Evolutionary conservation across 2,797 vertebrate species (phyloP).

Genomic region (Sparus aurata): DNA sequence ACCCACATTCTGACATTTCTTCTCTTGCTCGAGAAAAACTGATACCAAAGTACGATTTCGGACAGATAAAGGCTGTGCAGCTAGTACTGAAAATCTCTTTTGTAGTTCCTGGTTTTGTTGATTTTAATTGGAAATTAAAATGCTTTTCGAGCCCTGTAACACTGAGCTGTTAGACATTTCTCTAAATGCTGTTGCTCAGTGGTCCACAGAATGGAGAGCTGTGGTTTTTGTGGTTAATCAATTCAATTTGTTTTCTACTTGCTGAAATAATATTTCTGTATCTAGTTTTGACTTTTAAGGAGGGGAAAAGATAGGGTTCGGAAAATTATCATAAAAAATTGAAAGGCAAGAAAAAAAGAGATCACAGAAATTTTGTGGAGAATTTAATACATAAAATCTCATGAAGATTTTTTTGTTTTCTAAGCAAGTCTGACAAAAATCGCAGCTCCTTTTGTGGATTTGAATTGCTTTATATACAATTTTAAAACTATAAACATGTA

Average conservation of each 20-base stretch:
- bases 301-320: not conserved
- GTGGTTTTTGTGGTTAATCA: not conserved
- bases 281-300: not conserved
- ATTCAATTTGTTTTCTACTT: not conserved
- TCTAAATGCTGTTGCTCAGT: not conserved
- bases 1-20: not conserved
- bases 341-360: not conserved
- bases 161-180: not conserved
- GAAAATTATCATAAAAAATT: not conserved
- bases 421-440: not conserved
- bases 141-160: not conserved
- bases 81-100: not conserved
- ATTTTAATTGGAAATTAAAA: not conserved
- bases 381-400: not conserved
- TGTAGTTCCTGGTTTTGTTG: not conserved
- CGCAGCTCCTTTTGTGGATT: not conserved
- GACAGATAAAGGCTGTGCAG: not conserved
- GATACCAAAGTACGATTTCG: not conserved
- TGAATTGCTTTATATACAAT: conserved; percentile 25
- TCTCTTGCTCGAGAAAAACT: not conserved
- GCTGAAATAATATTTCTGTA: not conserved
- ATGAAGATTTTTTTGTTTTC: not conserved
- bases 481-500: conserved; percentile 15
- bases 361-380: not conserved
- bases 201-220: not conserved